phyloP scores from a whole-genome alignment of 2,888 invertebrate species.

The Xestia rhomboidea region DNA sequence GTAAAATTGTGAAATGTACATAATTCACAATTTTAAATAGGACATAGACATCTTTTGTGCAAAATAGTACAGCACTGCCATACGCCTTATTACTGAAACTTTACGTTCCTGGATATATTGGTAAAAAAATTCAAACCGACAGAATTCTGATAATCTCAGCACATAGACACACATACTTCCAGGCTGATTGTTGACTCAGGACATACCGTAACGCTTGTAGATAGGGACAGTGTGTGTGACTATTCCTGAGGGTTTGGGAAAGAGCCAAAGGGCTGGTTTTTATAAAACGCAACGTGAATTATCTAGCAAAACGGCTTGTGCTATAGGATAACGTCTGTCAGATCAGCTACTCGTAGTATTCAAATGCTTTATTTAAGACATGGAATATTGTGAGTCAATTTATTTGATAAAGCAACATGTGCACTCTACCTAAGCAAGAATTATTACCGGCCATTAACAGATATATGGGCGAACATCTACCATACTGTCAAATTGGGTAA shows the following conservation, averaged over 20 bases:
- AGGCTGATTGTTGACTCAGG: neutral
- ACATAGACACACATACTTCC: neutral
- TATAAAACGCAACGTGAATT: no score
- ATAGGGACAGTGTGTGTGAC: neutral
- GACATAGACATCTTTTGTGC: no score
- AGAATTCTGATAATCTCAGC: neutral
- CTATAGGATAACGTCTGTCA: neutral
- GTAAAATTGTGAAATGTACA: no score
- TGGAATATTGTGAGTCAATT: neutral
- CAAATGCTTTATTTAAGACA: neutral
- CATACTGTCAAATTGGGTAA: conserved; percentile 44
- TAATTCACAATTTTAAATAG: no score
- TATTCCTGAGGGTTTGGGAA: neutral
- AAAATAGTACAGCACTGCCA: no score
- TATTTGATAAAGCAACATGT: conserved; percentile 9
- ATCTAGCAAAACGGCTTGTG: neutral
- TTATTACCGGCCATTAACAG: conserved; percentile 39
- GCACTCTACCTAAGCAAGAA: conserved; percentile 20
- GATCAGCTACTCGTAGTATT: neutral
- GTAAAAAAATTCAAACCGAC: neutral
- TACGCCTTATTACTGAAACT: no score
- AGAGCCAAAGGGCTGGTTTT: neutral
- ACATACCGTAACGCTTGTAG: neutral
- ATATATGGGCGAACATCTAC: conserved; percentile 42
- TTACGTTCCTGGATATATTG: no score